These are phyloP conservation scores for Pogonognathellus flavescens DNA, from an alignment of 1,140 invertebrate species.

Conservation along the genomic window DNA sequence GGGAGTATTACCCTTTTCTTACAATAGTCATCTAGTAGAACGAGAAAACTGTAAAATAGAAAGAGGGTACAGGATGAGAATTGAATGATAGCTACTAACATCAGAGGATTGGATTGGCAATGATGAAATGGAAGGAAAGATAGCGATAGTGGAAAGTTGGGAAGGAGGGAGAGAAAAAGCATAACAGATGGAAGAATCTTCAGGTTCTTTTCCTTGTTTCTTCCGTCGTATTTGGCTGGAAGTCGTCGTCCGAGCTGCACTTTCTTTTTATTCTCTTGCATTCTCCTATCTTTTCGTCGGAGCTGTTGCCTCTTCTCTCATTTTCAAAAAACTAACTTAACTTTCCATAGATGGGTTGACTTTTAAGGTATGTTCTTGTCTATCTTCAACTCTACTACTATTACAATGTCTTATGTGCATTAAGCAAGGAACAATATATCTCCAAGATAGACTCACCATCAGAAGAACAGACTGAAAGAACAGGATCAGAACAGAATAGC, in stretches of 20 bases:
- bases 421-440: not conserved
- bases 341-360: constrained; percentile 25
- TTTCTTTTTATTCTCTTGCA: constrained; percentile 38
- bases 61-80: constrained; percentile 34
- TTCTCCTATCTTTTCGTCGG: not conserved
- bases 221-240: not conserved
- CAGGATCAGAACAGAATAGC: constrained; percentile 20
- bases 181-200: constrained; percentile 46
- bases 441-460: constrained; percentile 14
- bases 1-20: not conserved
- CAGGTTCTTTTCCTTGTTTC: constrained; percentile 42
- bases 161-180: constrained; percentile 8
- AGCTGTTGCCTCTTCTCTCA: constrained; percentile 15
- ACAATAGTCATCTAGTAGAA: constrained; percentile 7
- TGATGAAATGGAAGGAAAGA: constrained; percentile 40
- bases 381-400: not conserved
- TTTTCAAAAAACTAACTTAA: constrained; percentile 53
- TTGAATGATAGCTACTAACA: constrained; percentile 36
- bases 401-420: constrained; percentile 7
- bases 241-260: not conserved
- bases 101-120: constrained; percentile 13
- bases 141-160: constrained; percentile 3
- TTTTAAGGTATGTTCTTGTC: constrained; percentile 37
- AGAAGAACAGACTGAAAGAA: constrained; percentile 28
- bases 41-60: constrained; percentile 37